Base-by-base conservation (phyloP, 2,113 vertebrate genomes). In the Hypomesus transpacificus region DNA sequence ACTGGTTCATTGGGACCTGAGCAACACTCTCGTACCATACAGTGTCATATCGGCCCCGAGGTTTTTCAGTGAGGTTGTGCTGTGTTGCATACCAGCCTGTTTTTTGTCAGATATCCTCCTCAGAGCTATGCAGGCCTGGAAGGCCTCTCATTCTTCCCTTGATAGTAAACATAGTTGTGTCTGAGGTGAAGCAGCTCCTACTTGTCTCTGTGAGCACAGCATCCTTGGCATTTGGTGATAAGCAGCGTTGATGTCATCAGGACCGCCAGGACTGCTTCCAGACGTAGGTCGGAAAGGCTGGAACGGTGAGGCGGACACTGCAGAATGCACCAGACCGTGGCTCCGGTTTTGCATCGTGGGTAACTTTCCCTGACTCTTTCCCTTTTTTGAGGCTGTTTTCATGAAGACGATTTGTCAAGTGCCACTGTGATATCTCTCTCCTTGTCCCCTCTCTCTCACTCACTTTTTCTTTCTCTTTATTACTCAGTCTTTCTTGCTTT, bases 91-190 rank as follows among this genome's bases (percentile, higher is more conserved):
- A 46, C 39, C 39, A 46, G 39, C 39, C 39, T 46, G 39, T 46
- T 46, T 46, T 46, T 46, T 5, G 39, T 46, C 39, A 46, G 39
- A 46, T 46, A 46, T 11, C 39, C 39, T 46, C 75, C 74, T 78
- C 76, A 72, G 57, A 73, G 65, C 78, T 31, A 63, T 75, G 68
- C 75, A 79, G 76, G 85, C 81, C 85, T 84, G 82, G 83, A 84
- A 87, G 86, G 73, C 70, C 81, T 85, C 31, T 65, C 85, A 88
- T 90, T 87, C 87, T 64, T 87, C 61, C 76, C 75, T 82, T 84
- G 20, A 57, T 57, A 59, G 63, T 61, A 60, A 13, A 20, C 21
- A 21, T 22, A 11, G 58, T 22, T 24, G 58, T 21, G 8, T 61
- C 21, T 82, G 59, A 66, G 54, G 66, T 50, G 39, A 72, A 63